Conservation (phyloP, 2,797 vertebrate species). For the Sebastes diaconus region DNA sequence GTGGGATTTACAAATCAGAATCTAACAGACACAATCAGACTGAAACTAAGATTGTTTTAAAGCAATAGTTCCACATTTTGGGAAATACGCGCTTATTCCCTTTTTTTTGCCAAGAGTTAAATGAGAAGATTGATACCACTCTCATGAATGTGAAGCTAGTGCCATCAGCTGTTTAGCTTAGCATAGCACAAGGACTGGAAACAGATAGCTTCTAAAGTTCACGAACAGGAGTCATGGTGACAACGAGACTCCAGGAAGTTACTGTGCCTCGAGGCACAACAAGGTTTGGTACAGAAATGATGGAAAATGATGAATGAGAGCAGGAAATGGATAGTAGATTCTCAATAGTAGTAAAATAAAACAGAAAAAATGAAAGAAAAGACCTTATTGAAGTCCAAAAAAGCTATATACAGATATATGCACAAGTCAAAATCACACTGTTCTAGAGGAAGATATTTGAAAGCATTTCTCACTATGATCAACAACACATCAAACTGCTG, state of each 20-base stretch:
- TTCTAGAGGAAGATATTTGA: not conserved
- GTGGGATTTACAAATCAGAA: not conserved
- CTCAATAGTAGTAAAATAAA: not conserved
- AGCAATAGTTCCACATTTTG: not conserved
- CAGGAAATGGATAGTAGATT: not conserved
- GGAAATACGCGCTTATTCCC: not conserved
- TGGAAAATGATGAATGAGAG: not conserved
- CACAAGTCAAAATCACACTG: not conserved
- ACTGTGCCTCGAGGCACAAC: not conserved
- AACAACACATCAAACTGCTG: not conserved
- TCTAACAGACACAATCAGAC: not conserved
- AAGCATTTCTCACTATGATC: not conserved
- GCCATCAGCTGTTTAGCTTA: not conserved
- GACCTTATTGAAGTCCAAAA: not conserved
- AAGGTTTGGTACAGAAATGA: not conserved
- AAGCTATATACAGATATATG: not conserved
- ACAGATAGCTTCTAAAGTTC: not conserved
- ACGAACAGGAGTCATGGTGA: not conserved
- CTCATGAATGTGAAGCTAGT: not conserved
- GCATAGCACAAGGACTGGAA: not conserved
- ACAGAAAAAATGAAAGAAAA: not conserved
- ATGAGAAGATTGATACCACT: not conserved
- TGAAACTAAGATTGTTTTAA: not conserved
- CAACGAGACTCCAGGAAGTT: not conserved
- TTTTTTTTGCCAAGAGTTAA: not conserved